Base-by-base conservation (phyloP, 1,140 invertebrate species). In the Neodiprion lecontei region DNA sequence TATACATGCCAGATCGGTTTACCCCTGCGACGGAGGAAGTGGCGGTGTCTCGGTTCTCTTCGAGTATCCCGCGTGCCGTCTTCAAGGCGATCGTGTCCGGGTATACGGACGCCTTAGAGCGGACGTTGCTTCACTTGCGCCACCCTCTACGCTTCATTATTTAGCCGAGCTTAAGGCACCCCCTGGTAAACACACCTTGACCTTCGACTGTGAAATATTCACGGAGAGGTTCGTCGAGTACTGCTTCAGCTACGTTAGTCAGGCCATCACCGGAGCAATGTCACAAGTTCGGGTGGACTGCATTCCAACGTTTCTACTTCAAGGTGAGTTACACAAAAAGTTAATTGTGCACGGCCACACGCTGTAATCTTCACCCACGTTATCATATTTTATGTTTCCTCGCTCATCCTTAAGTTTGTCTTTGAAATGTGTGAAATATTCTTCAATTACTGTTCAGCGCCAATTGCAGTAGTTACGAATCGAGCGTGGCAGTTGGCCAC, bases 211-310 rank as follows among this genome's bases (percentile, higher is more conserved):
- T 81, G 93, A 95, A n/a, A 89, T 95, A 1, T 96, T 96, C 86
- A 93, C 91, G 23, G 94, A 96, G 84, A 90, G 92, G 65, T 96
- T 92, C 82, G 92, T 95, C 49, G 95, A 96, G 80, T 96, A 96
- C 79, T 96, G 95, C 86, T 96, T 96, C 86, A 92, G 94, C 70
- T 96, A 96, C 83, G 94, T 96, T 7, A 96, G 93, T 66, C 92
- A 95, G 76, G 93, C 94, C 0, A 92, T 94, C 47, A 95, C 92
- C 1, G 94, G 94, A 1, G 94, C 95, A 1, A 94, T 96, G 71
- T 91, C 93, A 9, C 94, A 96, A 84, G 94, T 96, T 2, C 89
- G 94, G 73, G 92, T 93, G 88, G 92, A 95, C 82, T 96, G 95
- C 80, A 91, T 96, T 48, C 95, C 95, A 1, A 95, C 95, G 0